Percentiles rank a stretch among this genome's conserved stretches.
Evolutionary conservation across 1,140 invertebrate species (phyloP).

Genomic region (Hycleus cichorii): DNA sequence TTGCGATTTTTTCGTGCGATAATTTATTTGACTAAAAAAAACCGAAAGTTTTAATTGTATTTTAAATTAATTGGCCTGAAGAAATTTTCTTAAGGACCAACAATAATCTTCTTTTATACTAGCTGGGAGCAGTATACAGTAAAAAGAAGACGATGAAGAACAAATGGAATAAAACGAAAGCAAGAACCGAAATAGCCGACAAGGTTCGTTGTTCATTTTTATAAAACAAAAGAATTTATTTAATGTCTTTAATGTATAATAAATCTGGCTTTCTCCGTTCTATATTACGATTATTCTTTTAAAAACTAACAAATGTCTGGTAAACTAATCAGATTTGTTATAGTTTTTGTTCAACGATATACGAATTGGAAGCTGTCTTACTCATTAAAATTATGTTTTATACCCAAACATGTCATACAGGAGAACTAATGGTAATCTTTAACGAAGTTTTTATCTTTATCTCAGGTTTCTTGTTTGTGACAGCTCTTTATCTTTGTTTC

Average conservation of each 20-base stretch:
- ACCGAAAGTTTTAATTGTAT: neutral
- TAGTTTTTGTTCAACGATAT: too few relatives aligned
- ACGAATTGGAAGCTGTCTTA: too few relatives aligned
- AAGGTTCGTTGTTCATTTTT: constrained; percentile 9
- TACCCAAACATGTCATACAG: too few relatives aligned
- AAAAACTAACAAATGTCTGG: constrained; percentile 7
- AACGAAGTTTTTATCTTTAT: too few relatives aligned
- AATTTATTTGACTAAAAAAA: too few relatives aligned
- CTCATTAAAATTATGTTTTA: too few relatives aligned
- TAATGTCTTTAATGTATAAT: constrained; percentile 15
- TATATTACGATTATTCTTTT: constrained; percentile 1
- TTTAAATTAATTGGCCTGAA: constrained; percentile 8
- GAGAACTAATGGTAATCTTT: too few relatives aligned
- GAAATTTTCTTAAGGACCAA: constrained; percentile 8
- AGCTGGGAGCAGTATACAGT: neutral
- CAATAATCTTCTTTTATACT: constrained; percentile 7
- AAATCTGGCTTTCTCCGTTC: constrained; percentile 2
- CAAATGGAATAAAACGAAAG: neutral
- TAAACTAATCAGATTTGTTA: too few relatives aligned
- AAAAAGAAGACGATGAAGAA: neutral
- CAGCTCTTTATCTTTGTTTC: too few relatives aligned
- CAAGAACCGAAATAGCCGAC: neutral
- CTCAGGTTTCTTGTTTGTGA: too few relatives aligned
- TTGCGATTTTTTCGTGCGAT: too few relatives aligned
- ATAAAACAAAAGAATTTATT: constrained; percentile 14